Conservation (phyloP, 2,113 vertebrate species). For the Empidonax traillii region DNA sequence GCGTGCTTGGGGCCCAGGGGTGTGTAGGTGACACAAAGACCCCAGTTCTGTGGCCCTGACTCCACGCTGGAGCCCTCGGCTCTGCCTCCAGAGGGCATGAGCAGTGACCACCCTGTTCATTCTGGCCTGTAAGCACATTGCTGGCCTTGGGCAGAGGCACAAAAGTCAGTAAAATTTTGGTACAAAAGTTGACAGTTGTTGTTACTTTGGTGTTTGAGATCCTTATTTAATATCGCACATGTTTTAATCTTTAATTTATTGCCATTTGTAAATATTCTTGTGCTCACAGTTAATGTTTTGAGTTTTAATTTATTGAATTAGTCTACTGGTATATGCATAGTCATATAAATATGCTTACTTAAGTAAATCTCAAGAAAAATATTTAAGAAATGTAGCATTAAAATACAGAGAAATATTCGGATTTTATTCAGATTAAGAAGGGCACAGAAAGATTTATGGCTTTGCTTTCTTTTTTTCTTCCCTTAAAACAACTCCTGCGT, state of each 20-base stretch:
- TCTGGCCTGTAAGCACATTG: accelerated
- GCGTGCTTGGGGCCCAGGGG: accelerated
- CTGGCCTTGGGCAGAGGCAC: not conserved
- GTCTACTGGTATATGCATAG: not conserved
- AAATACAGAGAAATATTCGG: not conserved
- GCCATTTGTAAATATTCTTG: conserved; percentile 47
- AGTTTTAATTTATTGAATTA: conserved; percentile 58
- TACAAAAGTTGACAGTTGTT: not conserved
- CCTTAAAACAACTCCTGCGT: not conserved
- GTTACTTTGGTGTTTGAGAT: not conserved
- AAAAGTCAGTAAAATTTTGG: not conserved
- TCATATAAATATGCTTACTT: not conserved
- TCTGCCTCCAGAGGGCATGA: accelerated
- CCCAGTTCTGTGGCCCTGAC: accelerated
- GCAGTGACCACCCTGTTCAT: not conserved
- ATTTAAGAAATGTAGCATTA: conserved; percentile 5
- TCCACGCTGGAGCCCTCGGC: not conserved
- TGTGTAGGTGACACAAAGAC: too few species aligned
- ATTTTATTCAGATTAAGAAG: not conserved
- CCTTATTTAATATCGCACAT: not conserved
- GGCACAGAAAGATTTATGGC: not conserved
- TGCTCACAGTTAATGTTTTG: not conserved
- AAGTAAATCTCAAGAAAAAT: not conserved
- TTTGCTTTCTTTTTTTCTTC: not conserved
- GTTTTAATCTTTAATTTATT: conserved; percentile 48